Conservation (phyloP, 2,888 invertebrate species). For the Dryadula phaetusa region DNA sequence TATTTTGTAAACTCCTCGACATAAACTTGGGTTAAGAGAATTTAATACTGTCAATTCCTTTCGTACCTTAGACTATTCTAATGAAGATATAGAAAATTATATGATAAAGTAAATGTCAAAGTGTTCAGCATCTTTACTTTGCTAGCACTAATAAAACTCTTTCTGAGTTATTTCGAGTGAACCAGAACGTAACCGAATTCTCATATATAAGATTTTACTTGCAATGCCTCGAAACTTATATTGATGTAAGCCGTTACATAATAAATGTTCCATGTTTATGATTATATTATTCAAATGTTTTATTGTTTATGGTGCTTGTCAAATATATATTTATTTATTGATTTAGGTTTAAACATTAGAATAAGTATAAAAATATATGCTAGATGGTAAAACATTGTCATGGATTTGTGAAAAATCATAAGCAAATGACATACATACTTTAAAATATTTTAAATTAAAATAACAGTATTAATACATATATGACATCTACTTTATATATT, state of each 20-base stretch:
- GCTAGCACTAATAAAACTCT: slow-evolving; percentile 8
- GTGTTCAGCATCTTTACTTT: slow-evolving; percentile 7
- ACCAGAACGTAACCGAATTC: slow-evolving; percentile 17
- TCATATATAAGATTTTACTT: slow-evolving; percentile 15
- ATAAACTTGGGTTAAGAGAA: neutral
- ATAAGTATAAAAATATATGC: too few species aligned
- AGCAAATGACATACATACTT: neutral
- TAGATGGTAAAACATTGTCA: too few species aligned
- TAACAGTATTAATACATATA: neutral
- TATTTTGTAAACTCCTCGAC: neutral
- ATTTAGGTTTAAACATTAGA: too few species aligned
- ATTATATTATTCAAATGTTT: neutral
- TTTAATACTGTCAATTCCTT: neutral
- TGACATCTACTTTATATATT: neutral
- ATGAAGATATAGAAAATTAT: slow-evolving; percentile 9
- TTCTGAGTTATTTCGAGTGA: slow-evolving; percentile 22
- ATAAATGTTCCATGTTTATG: neutral
- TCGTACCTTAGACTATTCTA: neutral
- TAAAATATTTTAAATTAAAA: slow-evolving; percentile 3
- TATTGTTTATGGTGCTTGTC: too few species aligned
- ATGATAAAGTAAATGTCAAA: slow-evolving; percentile 20
- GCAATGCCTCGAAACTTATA: neutral
- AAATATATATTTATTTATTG: too few species aligned
- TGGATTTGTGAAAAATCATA: too few species aligned
- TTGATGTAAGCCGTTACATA: neutral